Conservation (phyloP, 2,113 vertebrate genomes). For the Lepisosteus oculatus region DNA sequence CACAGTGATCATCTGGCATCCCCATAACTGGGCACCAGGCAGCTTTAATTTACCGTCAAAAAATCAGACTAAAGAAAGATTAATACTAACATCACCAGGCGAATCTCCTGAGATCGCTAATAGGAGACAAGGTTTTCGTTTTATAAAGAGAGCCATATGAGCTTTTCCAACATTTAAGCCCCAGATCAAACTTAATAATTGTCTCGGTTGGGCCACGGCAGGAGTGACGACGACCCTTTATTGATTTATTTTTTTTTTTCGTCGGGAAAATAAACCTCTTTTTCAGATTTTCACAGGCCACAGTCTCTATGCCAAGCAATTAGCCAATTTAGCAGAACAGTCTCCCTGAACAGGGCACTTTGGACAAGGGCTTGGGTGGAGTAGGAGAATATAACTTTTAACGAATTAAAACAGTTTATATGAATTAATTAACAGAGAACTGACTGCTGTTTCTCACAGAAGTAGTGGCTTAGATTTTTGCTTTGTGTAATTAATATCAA, state of each 20-base stretch:
- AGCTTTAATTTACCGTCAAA: slow-evolving; percentile 94
- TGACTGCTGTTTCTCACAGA: too few relatives aligned
- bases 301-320: too few relatives aligned
- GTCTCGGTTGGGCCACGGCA: background rate
- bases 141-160: slow-evolving; percentile 8
- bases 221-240: background rate
- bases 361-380: too few relatives aligned
- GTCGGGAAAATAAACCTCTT: too few relatives aligned
- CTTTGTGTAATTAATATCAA: too few relatives aligned
- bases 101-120: slow-evolving; percentile 13
- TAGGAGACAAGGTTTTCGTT: slow-evolving; percentile 18
- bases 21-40: slow-evolving; percentile 97
- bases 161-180: slow-evolving; percentile 1
- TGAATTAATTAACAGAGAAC: too few relatives aligned
- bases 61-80: slow-evolving; percentile 80
- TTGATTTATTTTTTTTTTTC: background rate
- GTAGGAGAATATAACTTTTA: too few relatives aligned
- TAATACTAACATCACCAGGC: slow-evolving; percentile 61
- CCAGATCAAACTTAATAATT: slow-evolving; percentile 6
- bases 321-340: too few relatives aligned
- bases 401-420: too few relatives aligned
- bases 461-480: too few relatives aligned
- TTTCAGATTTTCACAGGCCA: too few relatives aligned
- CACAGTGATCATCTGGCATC: slow-evolving; percentile 97
- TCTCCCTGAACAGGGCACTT: too few relatives aligned